phyloP scores from a whole-genome alignment of 2,797 vertebrate genomes.

The Linurgus olivaceus region DNA sequence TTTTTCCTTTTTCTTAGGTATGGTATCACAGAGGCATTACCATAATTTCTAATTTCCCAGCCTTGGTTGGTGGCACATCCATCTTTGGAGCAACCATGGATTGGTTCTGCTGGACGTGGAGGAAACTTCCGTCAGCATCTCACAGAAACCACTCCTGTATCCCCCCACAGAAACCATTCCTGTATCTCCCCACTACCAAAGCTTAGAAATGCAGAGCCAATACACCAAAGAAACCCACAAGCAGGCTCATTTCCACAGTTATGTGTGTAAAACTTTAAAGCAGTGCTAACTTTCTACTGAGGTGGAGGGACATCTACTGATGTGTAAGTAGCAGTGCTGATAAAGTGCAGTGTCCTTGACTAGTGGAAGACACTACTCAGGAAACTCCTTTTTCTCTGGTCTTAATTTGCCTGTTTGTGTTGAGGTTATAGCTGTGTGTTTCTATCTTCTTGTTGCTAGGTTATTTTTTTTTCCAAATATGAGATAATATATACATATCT shows the following conservation, averaged over 20 bases:
- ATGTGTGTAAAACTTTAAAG: not conserved
- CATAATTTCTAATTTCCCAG: not conserved
- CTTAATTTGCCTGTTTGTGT: not conserved
- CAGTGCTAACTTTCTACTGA: not conserved
- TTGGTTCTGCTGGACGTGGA: rapidly evolving
- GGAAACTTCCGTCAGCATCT: not conserved
- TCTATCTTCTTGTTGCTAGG: not conserved
- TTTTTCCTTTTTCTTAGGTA: not conserved
- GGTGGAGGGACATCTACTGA: not conserved
- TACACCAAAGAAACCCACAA: rapidly evolving
- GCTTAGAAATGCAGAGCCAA: not conserved
- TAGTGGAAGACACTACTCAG: not conserved
- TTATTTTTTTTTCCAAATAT: not conserved
- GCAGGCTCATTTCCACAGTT: not conserved
- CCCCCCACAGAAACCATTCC: not conserved
- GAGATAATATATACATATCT: not conserved
- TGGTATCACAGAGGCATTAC: not conserved
- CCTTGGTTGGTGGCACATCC: not conserved
- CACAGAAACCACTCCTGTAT: not conserved
- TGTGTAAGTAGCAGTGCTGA: not conserved
- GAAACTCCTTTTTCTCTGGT: not conserved
- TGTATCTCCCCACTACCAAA: not conserved
- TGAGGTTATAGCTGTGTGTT: not conserved
- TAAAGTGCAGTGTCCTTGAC: not conserved
- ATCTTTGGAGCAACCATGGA: not conserved